A percentile compares a stretch with the other conserved stretches of the same genome.
These are phyloP conservation scores for Prenolepis imparis DNA, from an alignment of 2,888 invertebrate species.

Conservation along the genomic window DNA sequence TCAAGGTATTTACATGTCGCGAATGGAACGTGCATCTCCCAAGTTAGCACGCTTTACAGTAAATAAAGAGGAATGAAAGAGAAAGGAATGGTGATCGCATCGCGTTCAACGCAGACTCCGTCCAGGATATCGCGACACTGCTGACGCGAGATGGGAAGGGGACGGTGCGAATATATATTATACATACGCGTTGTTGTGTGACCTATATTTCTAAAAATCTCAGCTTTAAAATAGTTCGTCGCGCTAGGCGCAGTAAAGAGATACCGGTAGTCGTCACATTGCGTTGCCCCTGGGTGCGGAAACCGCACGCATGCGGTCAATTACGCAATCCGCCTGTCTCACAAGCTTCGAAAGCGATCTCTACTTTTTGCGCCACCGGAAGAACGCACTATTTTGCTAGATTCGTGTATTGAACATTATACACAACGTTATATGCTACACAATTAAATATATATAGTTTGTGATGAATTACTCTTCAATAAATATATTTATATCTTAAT, in stretches of 20 bases:
- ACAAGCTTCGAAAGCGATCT: conserved; percentile 50
- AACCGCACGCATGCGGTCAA: conserved; percentile 42
- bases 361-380: conserved; percentile 57
- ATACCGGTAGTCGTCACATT: conserved; percentile 11
- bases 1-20: neutral
- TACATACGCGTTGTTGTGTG: conserved; percentile 67
- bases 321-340: conserved; percentile 64
- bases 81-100: conserved; percentile 24
- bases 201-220: conserved; percentile 84
- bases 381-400: neutral
- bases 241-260: conserved; percentile 54
- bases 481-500: neutral
- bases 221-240: conserved; percentile 81
- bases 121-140: conserved; percentile 39
- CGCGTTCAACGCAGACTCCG: conserved; percentile 16
- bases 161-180: conserved; percentile 60
- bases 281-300: conserved; percentile 62
- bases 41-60: conserved; percentile 9
- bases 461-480: neutral
- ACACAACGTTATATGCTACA: neutral
- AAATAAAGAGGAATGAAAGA: conserved; percentile 32
- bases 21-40: neutral
- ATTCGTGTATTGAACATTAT: neutral
- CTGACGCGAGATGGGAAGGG: neutral
- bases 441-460: neutral